A percentile compares a stretch with the other conserved stretches of the same genome.
phyloP scores from a whole-genome alignment of 1,140 invertebrate genomes.

The Atta texana region DNA sequence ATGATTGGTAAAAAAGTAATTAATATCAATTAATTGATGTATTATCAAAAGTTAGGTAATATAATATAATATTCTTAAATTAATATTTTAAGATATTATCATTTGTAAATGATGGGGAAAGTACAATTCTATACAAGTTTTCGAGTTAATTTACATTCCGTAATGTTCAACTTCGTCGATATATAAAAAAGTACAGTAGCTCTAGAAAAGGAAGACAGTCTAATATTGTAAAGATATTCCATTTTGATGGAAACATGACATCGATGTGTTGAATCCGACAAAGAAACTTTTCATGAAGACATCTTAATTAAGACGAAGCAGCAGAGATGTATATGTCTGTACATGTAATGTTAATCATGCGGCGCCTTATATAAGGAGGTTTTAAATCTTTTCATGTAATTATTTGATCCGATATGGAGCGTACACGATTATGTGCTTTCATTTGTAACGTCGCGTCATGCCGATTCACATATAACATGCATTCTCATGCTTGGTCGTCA shows the following conservation, averaged over 20 bases:
- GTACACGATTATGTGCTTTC: neutral
- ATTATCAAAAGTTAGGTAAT: neutral
- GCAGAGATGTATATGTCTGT: constrained; percentile 7
- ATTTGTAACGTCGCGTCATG: constrained; percentile 16
- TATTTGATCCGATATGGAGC: constrained; percentile 11
- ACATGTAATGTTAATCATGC: constrained; percentile 31
- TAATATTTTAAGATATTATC: neutral
- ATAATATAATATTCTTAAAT: neutral
- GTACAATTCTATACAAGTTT: neutral
- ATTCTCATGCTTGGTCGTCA: neutral
- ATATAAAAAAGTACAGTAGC: neutral
- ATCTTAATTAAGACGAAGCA: constrained; percentile 47
- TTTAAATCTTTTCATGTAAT: constrained; percentile 51
- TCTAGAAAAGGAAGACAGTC: neutral
- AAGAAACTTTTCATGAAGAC: constrained; percentile 31
- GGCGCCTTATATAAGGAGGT: constrained; percentile 38
- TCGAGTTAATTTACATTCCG: neutral
- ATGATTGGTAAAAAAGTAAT: constrained; percentile 10
- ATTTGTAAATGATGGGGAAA: neutral
- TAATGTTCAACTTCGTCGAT: neutral
- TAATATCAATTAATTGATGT: neutral
- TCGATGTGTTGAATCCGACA: neutral
- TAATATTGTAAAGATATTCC: constrained; percentile 17
- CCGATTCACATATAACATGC: neutral
- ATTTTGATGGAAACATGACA: neutral